A percentile compares a stretch with the other conserved stretches of the same genome.
Conservation (phyloP, 2,888 invertebrate species). For the Platycheirus albimanus region DNA sequence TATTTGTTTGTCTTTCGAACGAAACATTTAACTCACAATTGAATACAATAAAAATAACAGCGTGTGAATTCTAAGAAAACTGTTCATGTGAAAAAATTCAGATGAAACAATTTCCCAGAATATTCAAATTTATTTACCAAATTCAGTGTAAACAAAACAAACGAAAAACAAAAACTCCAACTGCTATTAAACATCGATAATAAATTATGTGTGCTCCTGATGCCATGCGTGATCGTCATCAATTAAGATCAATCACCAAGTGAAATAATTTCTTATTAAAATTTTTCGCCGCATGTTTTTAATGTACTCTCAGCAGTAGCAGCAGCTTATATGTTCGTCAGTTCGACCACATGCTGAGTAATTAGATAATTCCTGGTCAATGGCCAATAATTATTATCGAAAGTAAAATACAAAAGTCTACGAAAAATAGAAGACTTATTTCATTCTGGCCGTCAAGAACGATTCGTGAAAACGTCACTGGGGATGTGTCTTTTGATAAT, state of each 20-base stretch:
- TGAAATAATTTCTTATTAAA: conserved; percentile 38
- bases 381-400: conserved; percentile 62
- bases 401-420: conserved; percentile 49
- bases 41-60: not conserved
- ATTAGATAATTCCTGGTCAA: conserved; percentile 70
- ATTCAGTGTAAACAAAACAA: conserved; percentile 35
- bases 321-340: too few species aligned
- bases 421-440: conserved; percentile 12
- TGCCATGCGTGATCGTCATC: conserved; percentile 39
- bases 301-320: too few species aligned
- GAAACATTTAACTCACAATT: not conserved
- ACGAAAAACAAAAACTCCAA: not conserved
- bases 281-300: conserved; percentile 44
- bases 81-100: conserved; percentile 20
- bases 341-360: conserved; percentile 65
- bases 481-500: conserved; percentile 51
- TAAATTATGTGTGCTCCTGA: too few species aligned
- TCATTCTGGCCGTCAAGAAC: conserved; percentile 36
- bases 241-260: conserved; percentile 56
- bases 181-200: conserved; percentile 28
- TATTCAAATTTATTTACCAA: conserved; percentile 18
- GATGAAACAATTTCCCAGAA: not conserved
- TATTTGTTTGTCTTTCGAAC: not conserved
- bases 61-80: conserved; percentile 1
- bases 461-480: conserved; percentile 40